phyloP scores from a whole-genome alignment of 2,888 invertebrate species.

The Netelia fuscicornis region DNA sequence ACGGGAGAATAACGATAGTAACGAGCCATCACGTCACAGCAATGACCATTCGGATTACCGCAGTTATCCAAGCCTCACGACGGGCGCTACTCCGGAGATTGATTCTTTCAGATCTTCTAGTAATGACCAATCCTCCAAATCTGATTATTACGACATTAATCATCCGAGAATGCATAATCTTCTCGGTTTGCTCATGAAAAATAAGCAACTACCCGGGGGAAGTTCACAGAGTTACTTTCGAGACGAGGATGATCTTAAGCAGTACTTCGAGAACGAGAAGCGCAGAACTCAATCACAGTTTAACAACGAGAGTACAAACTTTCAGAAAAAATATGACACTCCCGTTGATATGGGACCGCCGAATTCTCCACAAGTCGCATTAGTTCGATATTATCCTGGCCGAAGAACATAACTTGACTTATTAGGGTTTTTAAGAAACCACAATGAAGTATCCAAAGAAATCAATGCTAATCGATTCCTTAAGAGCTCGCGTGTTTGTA shows the following conservation, averaged over 20 bases:
- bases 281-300: constrained; percentile 74
- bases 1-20: constrained; percentile 64
- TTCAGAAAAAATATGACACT: constrained; percentile 75
- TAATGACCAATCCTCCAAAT: constrained; percentile 68
- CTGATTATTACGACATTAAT: constrained; percentile 76
- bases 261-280: constrained; percentile 76
- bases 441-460: constrained; percentile 53
- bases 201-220: constrained; percentile 79
- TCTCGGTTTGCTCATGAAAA: constrained; percentile 82
- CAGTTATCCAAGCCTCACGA: constrained; percentile 75
- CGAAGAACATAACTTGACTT: constrained; percentile 2
- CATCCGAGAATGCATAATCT: constrained; percentile 81
- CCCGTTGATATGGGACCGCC: constrained; percentile 59
- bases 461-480: constrained; percentile 2
- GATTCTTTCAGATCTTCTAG: constrained; percentile 62
- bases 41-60: constrained; percentile 46
- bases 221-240: constrained; percentile 70
- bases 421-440: neutral
- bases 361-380: neutral
- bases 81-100: constrained; percentile 72
- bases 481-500: neutral
- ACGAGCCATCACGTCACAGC: constrained; percentile 25
- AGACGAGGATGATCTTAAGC: constrained; percentile 73
- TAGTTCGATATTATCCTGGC: constrained; percentile 35
- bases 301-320: constrained; percentile 72